Percentiles rank a stretch among this genome's conserved stretches.
phyloP scores from a whole-genome alignment of 2,888 invertebrate species.

The Fabriciana adippe region DNA sequence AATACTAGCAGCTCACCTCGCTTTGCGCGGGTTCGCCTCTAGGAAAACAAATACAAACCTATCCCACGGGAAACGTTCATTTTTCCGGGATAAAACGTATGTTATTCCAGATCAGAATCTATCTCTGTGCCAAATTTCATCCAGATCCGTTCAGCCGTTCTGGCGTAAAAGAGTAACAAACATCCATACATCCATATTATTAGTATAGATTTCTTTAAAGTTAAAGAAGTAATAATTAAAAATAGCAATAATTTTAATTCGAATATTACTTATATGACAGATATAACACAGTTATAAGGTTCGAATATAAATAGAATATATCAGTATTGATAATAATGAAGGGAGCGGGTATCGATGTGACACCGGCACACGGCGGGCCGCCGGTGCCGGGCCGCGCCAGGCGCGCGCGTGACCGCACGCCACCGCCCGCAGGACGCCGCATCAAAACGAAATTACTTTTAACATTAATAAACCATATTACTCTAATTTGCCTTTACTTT shows the following conservation, averaged over 20 bases:
- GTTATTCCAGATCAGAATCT: too few relatives aligned
- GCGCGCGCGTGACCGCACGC: slow-evolving; percentile 64
- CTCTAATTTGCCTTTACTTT: slow-evolving; percentile 79
- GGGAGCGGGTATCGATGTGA: slow-evolving; percentile 39
- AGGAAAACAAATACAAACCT: too few relatives aligned
- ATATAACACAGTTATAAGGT: too few relatives aligned
- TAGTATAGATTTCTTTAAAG: neutral
- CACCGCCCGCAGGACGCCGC: slow-evolving; percentile 54
- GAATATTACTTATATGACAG: too few relatives aligned
- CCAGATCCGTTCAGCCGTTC: too few relatives aligned
- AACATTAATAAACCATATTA: slow-evolving; percentile 80
- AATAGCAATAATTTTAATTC: neutral
- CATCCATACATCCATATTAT: too few relatives aligned
- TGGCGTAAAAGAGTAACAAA: too few relatives aligned
- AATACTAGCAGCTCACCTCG: neutral
- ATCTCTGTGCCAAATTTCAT: too few relatives aligned
- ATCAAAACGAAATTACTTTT: slow-evolving; percentile 75
- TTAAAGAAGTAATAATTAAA: neutral
- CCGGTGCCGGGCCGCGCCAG: slow-evolving; percentile 54
- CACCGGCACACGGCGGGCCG: slow-evolving; percentile 5
- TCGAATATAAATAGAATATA: too few relatives aligned
- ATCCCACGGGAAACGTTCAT: too few relatives aligned
- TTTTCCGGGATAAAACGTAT: too few relatives aligned
- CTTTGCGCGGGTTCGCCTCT: too few relatives aligned
- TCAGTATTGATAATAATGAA: slow-evolving; percentile 37